Conservation (phyloP, 2,113 vertebrate species). For the Percina caprodes region DNA sequence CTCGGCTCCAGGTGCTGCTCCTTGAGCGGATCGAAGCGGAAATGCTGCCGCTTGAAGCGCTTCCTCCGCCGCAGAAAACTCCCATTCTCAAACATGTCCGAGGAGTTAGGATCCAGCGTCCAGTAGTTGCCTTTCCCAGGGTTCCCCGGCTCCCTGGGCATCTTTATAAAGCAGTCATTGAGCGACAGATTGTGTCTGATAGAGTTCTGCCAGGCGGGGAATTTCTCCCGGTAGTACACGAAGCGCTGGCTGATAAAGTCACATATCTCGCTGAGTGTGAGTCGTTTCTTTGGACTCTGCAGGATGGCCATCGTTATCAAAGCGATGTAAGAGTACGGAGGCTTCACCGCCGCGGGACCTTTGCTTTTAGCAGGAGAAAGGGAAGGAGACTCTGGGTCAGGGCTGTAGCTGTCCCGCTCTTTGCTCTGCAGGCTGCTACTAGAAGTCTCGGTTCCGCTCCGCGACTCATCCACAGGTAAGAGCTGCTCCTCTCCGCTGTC, state of each 20-base stretch:
- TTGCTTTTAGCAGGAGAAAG: constrained; percentile 62
- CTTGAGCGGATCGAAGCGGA: constrained; percentile 79
- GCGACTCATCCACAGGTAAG: constrained; percentile 62
- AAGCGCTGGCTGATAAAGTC: constrained; percentile 88
- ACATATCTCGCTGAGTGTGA: constrained; percentile 88
- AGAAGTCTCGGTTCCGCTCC: constrained; percentile 51
- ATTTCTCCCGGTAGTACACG: constrained; percentile 86
- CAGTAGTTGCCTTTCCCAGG: constrained; percentile 88
- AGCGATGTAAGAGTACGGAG: constrained; percentile 87
- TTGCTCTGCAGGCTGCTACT: constrained; percentile 40
- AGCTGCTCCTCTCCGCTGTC: constrained; percentile 76
- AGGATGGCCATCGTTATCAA: constrained; percentile 88
- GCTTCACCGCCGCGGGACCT: constrained; percentile 82
- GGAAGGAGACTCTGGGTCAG: constrained; percentile 25
- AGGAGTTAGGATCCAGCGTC: constrained; percentile 87
- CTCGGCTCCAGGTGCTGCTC: constrained; percentile 79
- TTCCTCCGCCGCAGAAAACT: constrained; percentile 86
- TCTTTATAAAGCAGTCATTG: constrained; percentile 87
- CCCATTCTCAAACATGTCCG: constrained; percentile 89
- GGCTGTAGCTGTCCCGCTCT: constrained; percentile 54
- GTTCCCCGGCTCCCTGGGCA: constrained; percentile 86
- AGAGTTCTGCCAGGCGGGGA: constrained; percentile 88
- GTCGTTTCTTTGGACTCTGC: constrained; percentile 86
- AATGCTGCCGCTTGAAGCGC: constrained; percentile 86
- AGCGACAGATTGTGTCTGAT: constrained; percentile 87